phyloP scores from a whole-genome alignment of 2,888 invertebrate species.

The Cosmia trapezina region DNA sequence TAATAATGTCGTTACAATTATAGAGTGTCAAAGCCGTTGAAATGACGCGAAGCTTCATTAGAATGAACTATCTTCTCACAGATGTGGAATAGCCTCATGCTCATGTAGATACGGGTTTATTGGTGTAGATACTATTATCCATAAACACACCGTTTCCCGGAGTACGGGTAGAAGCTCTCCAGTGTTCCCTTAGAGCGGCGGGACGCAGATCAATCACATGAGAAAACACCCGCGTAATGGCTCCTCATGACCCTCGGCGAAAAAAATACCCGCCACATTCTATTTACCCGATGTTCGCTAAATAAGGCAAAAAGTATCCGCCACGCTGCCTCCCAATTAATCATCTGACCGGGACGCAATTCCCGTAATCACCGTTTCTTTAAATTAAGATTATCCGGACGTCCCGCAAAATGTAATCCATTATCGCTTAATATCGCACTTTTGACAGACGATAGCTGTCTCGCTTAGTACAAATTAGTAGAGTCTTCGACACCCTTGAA shows the following conservation, averaged over 20 bases:
- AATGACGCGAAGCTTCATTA: constrained; percentile 33
- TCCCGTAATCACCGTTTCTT: constrained; percentile 76
- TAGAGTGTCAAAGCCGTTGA: constrained; percentile 45
- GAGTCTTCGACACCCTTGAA: constrained; percentile 47
- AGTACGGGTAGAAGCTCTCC: constrained; percentile 47
- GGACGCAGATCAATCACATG: constrained; percentile 83
- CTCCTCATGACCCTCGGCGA: constrained; percentile 79
- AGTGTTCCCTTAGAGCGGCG: constrained; percentile 63
- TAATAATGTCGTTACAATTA: constrained; percentile 52
- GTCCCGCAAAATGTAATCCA: constrained; percentile 60
- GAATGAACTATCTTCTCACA: constrained; percentile 31
- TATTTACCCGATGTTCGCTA: constrained; percentile 81
- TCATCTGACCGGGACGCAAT: constrained; percentile 75
- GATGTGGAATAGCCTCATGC: constrained; percentile 16
- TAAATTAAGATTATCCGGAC: constrained; percentile 76
- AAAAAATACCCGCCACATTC: constrained; percentile 75
- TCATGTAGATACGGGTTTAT: constrained; percentile 37
- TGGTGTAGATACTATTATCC: constrained; percentile 46
- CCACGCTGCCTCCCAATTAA: constrained; percentile 77
- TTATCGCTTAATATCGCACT: constrained; percentile 57
- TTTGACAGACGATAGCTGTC: constrained; percentile 47
- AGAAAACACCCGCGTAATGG: constrained; percentile 84
- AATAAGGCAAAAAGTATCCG: constrained; percentile 85
- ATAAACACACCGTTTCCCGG: constrained; percentile 52
- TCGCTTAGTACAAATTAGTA: constrained; percentile 44